Evolutionary conservation across 2,888 invertebrate genomes (phyloP).

Genomic region (Harmothoe impar): DNA sequence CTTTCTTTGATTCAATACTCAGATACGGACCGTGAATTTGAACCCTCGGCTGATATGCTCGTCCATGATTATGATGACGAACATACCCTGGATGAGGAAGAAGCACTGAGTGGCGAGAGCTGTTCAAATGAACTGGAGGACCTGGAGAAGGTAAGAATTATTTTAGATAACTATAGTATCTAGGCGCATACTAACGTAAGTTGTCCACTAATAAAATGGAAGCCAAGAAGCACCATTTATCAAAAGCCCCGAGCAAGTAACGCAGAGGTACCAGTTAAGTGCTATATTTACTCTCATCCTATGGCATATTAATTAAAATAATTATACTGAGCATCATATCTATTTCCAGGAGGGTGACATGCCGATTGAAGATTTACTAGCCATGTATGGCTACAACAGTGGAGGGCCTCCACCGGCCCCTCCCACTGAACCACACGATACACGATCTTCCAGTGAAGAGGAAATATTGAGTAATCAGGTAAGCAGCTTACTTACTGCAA

Average conservation of each 20-base stretch:
- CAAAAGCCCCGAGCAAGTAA: too few relatives aligned
- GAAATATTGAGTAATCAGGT: constrained; percentile 83
- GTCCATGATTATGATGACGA: constrained; percentile 99
- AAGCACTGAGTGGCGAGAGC: constrained; percentile 92
- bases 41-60: constrained; percentile 97
- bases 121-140: constrained; percentile 95
- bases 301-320: too few relatives aligned
- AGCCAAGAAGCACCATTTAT: too few relatives aligned
- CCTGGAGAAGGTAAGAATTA: constrained; percentile 88
- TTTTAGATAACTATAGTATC: not conserved
- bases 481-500: not conserved
- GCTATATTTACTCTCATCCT: too few relatives aligned
- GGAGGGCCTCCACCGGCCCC: constrained; percentile 52
- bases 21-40: constrained; percentile 87
- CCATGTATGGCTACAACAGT: constrained; percentile 90
- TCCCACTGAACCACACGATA: constrained; percentile 72
- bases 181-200: not conserved
- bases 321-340: not conserved
- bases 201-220: not conserved
- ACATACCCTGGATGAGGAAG: constrained; percentile 97
- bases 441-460: constrained; percentile 83
- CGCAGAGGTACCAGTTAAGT: too few relatives aligned
- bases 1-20: not conserved
- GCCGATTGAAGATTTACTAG: constrained; percentile 95
- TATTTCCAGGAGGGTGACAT: constrained; percentile 92